Evolutionary conservation across 2,888 invertebrate species (phyloP).

Genomic region (Lepidochrysops patricia): DNA sequence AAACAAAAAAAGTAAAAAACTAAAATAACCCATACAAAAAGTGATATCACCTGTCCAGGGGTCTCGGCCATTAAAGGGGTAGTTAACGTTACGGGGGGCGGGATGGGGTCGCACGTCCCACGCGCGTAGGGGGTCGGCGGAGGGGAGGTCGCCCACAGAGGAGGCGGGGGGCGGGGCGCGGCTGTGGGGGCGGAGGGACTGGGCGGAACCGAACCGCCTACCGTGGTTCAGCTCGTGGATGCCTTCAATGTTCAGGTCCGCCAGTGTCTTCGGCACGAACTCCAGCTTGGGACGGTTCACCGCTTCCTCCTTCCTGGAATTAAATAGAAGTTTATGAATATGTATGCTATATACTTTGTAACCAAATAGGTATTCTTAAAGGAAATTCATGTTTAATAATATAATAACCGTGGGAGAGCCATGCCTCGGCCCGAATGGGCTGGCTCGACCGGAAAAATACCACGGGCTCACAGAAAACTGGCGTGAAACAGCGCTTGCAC

Average conservation of each 20-base stretch:
- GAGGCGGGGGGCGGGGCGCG: constrained; percentile 51
- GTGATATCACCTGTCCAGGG: constrained; percentile 75
- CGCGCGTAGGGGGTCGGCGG: constrained; percentile 51
- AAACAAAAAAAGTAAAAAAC: constrained; percentile 46
- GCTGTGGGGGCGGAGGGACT: constrained; percentile 59
- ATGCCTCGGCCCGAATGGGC: no score
- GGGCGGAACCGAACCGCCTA: constrained; percentile 74
- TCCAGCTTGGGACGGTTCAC: constrained; percentile 91
- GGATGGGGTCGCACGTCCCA: constrained; percentile 40
- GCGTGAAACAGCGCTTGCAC: no score
- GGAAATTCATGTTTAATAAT: no score
- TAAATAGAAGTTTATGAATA: neutral
- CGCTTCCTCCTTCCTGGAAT: constrained; percentile 87
- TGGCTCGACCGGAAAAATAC: no score
- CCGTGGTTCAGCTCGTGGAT: constrained; percentile 80
- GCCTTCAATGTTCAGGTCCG: constrained; percentile 89
- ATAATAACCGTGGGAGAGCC: no score
- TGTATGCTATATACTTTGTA: no score
- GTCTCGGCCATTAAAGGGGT: constrained; percentile 57
- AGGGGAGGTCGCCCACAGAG: constrained; percentile 57
- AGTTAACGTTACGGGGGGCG: constrained; percentile 4
- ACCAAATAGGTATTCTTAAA: no score
- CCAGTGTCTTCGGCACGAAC: constrained; percentile 92
- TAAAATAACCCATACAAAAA: constrained; percentile 59
- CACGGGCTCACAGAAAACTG: no score